Evolutionary conservation across 2,797 vertebrate genomes (phyloP), one percentile per base, ranked within the genome.

Genomic region (Triplophysa yarkandensis): DNA sequence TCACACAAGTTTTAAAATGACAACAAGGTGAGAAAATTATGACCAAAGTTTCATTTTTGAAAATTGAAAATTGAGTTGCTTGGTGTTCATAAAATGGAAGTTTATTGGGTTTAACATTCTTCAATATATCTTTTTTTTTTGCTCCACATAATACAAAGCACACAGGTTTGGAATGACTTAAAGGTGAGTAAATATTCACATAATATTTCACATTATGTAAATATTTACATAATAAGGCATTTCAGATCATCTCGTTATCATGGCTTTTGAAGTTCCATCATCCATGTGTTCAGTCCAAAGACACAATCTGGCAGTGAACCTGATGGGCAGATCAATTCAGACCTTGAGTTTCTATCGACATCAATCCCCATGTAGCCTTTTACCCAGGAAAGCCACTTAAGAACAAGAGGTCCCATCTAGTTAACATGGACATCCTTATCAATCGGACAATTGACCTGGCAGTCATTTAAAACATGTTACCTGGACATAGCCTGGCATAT

Each of bases 341-440:
- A 61, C 41, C 62, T 69, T 79, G 63, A 77, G 74, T 68, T 62
- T 69, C 60, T 71, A 77, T 79, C 63, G 48, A 77, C 71, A 65
- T 75, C 36, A 76, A 77, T 78, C 46, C 79, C 78, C 64, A 60
- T 67, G 58, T 55, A 80, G 69, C 71, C 76, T 81, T 75, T 85
- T 81, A 74, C 76, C 69, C 80, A 74, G 70, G 34, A 60, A 60
- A 43, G 66, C 63, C 67, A 80, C 82, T 85, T 85, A 68, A 81
- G 79, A 57, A 80, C 63, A 77, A 85, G 81, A 79, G 79, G 68
- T 55, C 30, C 65, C 79, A 82, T 72, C 67, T 79, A 74, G 76
- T 83, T 82, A 84, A 81, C 79, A 83, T 83, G 67, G 71, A 83
- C 81, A 79, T 74, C 36, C 41, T 82, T 63, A 74, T 83, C 77